Percentiles rank a stretch among this genome's conserved stretches.
Conservation (phyloP, 2,113 vertebrate genomes). For the Petroica traversi region DNA sequence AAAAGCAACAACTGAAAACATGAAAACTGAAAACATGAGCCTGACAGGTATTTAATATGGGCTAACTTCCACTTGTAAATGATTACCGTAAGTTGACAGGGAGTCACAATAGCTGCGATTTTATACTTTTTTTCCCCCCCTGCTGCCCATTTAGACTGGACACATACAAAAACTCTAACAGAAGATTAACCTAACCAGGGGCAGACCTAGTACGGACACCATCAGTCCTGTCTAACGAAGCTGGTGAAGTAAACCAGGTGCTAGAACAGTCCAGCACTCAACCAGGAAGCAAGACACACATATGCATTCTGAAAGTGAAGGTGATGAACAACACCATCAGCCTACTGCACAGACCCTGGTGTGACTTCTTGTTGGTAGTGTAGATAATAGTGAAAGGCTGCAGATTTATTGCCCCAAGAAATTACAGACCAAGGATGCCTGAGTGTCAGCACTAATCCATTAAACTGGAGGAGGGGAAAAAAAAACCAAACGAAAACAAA, state of each 20-base stretch:
- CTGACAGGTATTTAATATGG: neutral
- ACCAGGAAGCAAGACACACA: neutral
- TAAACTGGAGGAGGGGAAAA: neutral
- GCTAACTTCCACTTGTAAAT: neutral
- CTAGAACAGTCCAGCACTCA: neutral
- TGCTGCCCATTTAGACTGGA: neutral
- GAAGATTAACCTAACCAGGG: neutral
- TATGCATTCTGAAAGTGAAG: neutral
- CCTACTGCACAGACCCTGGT: neutral
- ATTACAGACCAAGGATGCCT: neutral
- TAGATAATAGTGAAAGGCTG: neutral
- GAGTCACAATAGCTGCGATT: neutral
- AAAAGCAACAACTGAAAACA: neutral
- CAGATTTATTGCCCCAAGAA: neutral
- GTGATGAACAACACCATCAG: neutral
- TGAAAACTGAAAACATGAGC: neutral
- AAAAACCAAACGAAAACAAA: neutral
- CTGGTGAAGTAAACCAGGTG: neutral
- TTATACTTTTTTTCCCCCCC: neutral
- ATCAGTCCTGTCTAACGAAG: neutral
- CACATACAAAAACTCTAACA: neutral
- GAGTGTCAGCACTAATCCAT: neutral
- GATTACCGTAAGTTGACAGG: accelerated
- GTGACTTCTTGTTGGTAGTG: neutral
- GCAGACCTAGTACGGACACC: neutral